Evolutionary conservation across 1,140 invertebrate species (phyloP).

Genomic region (Gryon sp.): DNA sequence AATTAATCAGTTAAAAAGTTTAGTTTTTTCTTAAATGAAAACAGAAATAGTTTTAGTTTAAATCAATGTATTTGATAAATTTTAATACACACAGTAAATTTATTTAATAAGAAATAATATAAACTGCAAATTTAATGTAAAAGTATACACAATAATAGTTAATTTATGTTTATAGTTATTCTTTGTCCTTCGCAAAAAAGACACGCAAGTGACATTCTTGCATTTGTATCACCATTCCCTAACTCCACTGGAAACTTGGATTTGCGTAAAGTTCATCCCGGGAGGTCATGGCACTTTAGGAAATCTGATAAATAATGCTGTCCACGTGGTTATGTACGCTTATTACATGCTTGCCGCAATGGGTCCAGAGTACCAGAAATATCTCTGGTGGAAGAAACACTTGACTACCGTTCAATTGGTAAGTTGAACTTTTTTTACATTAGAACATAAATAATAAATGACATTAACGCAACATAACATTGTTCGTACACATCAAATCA

Average conservation of each 20-base stretch:
- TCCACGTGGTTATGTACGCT: constrained; percentile 96
- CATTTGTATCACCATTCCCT: constrained; percentile 97
- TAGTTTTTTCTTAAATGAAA: too few relatives aligned
- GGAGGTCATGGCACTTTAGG: constrained; percentile 96
- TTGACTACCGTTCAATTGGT: constrained; percentile 94
- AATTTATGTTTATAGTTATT: constrained; percentile 83
- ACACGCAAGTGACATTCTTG: constrained; percentile 93
- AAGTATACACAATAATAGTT: too few relatives aligned
- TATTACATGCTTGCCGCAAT: constrained; percentile 96
- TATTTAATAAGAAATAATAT: too few relatives aligned
- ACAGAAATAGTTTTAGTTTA: too few relatives aligned
- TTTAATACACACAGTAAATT: too few relatives aligned
- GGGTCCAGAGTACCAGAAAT: constrained; percentile 94
- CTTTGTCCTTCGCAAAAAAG: constrained; percentile 95
- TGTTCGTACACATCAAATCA: too few relatives aligned
- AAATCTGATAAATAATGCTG: constrained; percentile 94
- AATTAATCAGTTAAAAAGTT: too few relatives aligned
- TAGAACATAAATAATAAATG: too few relatives aligned
- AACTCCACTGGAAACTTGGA: constrained; percentile 97
- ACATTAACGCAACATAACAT: too few relatives aligned
- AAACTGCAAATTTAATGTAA: too few relatives aligned
- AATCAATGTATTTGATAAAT: too few relatives aligned
- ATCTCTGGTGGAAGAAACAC: constrained; percentile 97
- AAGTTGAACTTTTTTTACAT: too few relatives aligned
- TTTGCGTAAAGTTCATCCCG: constrained; percentile 95